Evolutionary conservation across 1,140 invertebrate genomes (phyloP), one percentile per base, ranked within the genome.

Genomic region (Leptestheria dahalacensis): DNA sequence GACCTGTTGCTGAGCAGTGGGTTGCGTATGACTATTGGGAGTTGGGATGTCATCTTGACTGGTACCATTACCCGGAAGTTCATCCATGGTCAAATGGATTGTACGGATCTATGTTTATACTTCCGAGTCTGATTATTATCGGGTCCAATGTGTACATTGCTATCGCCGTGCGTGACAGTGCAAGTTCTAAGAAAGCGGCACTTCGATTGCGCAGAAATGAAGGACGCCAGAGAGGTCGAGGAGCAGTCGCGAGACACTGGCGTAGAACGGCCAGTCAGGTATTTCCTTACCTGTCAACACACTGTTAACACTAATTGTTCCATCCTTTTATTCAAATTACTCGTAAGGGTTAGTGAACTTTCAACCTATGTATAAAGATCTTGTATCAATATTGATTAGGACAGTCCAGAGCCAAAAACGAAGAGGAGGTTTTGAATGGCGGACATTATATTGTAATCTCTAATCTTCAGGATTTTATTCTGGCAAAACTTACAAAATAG

Each of bases 11-110:
- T 6, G 49, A 64, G 11, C 26, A 64, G n/a, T 73, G 71, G 71
- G 60, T 73, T 1, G 54, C 65, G 15, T 73, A 69, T 62, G 72
- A 73, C 62, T 72, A 72, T 61, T 72, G 70, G 69, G 72, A 73
- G 59, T 65, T 62, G 9, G 66, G 68, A 0, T 73, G 72, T 61
- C 71, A 71, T n/a, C 71, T 73, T 50, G 62, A 70, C 41, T 73
- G 72, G 71, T 66, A 68, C 25, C 29, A 61, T 2, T 61, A 71
- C 12, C 53, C 53, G 21, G 26, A 65, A 1, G 24, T 41, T 6
- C 33, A 41, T 41, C 6, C 64, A 29, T 73, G 71, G 57, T 71
- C 73, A 3, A 59, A 48, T 25, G 53, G 68, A 0, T 71, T 70
- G 24, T 73, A 70, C 60, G 26, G 69, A 12, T 4, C 70, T 1